Evolutionary conservation across 1,140 invertebrate genomes (phyloP), one percentile per base, ranked within the genome.

Genomic region (Globodera ellingtonae): DNA sequence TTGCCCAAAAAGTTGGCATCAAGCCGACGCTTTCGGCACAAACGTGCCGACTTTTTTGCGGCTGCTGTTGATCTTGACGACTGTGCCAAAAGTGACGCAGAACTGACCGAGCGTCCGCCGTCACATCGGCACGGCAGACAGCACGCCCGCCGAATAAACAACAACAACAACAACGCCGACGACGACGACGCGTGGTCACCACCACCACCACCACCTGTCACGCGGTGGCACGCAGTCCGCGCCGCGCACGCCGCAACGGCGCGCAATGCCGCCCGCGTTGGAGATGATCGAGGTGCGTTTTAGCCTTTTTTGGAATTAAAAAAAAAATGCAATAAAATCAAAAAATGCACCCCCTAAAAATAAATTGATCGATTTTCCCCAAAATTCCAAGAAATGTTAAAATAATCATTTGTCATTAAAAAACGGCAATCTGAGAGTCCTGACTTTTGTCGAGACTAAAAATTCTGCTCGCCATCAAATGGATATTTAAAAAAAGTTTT

Each of bases 241-340:
- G 72, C 77, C 56, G 48, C 52, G 48, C 6, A 78, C 79, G 4
- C 79, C 79, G 18, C 79, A 72, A 75, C 72, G 44, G 65, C 67
- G 24, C 24, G 50, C 66, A 70, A 7, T n/a, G 76, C 65, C 65
- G 56, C 72, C 56, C 21, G 73, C 72, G 66, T 56, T 81, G 21
- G 80, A 81, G 71, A 81, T 81, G 80, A 72, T 80, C 50, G 79
- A 81, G 65, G 80, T 81, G 72, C 24, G 62, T 79, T 73, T 18
- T 35, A 2, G 35, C 0, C 35, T 35, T 35, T 35, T 35, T 35
- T 2, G 35, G 35, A 35, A 35, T 35, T n/a, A n/a, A n/a, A n/a
- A n/a, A 3, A 35, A 35, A 35, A 35, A 35, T 35, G 35, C 35
- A 35, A 35, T 35, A 35, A 35, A 35, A 35, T 3, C 35, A 2